These are phyloP conservation scores for Eubucco bourcierii DNA, from an alignment of 2,113 vertebrate genomes.

Conservation along the genomic window DNA sequence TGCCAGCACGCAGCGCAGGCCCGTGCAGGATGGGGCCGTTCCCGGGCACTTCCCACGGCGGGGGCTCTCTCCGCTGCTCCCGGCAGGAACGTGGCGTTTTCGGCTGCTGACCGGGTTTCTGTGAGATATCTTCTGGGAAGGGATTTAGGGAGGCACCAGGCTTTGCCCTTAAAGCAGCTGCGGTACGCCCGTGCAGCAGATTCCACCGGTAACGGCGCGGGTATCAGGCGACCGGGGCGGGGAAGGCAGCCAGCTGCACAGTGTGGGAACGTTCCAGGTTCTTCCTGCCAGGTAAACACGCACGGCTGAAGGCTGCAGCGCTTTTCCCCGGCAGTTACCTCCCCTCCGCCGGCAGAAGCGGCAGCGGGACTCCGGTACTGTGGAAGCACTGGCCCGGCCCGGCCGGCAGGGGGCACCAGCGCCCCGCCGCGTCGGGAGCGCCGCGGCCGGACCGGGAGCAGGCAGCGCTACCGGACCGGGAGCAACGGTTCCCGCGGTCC, in stretches of 20 bases:
- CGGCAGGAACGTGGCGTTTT: accelerated
- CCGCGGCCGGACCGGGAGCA: too few relatives aligned
- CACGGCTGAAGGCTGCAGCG: too few relatives aligned
- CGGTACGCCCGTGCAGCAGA: accelerated
- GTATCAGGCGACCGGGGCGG: too few relatives aligned
- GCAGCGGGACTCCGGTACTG: not conserved
- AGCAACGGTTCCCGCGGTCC: too few relatives aligned
- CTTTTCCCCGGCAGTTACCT: not conserved
- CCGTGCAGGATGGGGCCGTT: not conserved
- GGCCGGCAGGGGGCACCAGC: not conserved
- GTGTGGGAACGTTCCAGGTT: not conserved
- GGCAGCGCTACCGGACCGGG: too few relatives aligned
- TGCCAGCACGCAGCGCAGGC: slow-evolving; percentile 8
- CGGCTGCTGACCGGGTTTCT: accelerated
- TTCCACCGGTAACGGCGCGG: accelerated
- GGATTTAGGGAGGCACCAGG: accelerated
- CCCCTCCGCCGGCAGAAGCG: not conserved
- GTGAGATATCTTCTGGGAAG: not conserved
- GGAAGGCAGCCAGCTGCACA: not conserved
- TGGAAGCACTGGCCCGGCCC: not conserved
- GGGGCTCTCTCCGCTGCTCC: not conserved
- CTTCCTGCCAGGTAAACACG: not conserved
- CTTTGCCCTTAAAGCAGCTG: accelerated
- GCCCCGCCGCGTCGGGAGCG: not conserved
- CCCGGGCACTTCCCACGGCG: not conserved